A percentile compares a stretch with the other conserved stretches of the same genome.
These are phyloP conservation scores for Phengaris arion DNA, from an alignment of 2,888 invertebrate species.

Conservation along the genomic window DNA sequence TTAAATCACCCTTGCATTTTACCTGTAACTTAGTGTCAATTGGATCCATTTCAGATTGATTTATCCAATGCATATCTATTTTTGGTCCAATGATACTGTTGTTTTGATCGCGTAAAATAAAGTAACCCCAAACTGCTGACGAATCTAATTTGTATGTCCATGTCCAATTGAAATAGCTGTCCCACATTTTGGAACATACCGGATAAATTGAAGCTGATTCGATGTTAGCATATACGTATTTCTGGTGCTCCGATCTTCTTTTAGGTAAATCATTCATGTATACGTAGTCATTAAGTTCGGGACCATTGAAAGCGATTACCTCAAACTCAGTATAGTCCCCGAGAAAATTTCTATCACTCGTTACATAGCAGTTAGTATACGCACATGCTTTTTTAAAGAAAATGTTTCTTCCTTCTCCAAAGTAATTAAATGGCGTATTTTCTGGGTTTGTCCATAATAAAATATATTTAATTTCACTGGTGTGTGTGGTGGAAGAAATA, in stretches of 20 bases:
- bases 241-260: slow-evolving; percentile 48
- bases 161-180: slow-evolving; percentile 65
- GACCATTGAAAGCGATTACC: slow-evolving; percentile 57
- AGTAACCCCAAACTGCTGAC: slow-evolving; percentile 58
- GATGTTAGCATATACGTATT: slow-evolving; percentile 59
- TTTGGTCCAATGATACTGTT: slow-evolving; percentile 53
- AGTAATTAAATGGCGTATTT: slow-evolving; percentile 51
- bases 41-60: slow-evolving; percentile 46
- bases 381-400: slow-evolving; percentile 54
- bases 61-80: slow-evolving; percentile 49
- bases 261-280: slow-evolving; percentile 46
- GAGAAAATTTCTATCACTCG: slow-evolving; percentile 48
- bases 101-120: slow-evolving; percentile 49
- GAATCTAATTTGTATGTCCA: slow-evolving; percentile 65
- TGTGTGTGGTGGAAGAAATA: background rate
- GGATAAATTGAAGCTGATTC: slow-evolving; percentile 58
- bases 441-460: slow-evolving; percentile 57
- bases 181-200: slow-evolving; percentile 47
- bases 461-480: slow-evolving; percentile 49
- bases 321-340: slow-evolving; percentile 53
- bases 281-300: slow-evolving; percentile 45
- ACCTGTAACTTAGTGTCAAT: slow-evolving; percentile 43
- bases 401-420: slow-evolving; percentile 50
- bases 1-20: slow-evolving; percentile 34
- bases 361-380: slow-evolving; percentile 60